These are phyloP conservation scores for Pangasianodon hypophthalmus DNA, from an alignment of 2,113 vertebrate genomes.

Conservation along the genomic window DNA sequence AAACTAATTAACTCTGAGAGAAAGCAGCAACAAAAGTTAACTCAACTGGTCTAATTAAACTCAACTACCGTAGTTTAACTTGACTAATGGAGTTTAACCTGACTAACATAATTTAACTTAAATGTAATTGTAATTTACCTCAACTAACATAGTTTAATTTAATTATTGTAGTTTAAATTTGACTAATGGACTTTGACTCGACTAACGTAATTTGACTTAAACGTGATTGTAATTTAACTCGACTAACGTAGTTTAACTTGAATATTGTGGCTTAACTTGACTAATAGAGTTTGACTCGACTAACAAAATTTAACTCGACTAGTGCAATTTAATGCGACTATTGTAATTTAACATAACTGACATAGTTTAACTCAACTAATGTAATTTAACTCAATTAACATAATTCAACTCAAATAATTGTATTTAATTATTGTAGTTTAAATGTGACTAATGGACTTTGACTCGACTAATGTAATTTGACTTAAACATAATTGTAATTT, in stretches of 20 bases:
- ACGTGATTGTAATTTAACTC: not conserved
- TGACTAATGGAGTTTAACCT: not conserved
- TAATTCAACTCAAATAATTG: not conserved
- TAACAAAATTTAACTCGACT: not conserved
- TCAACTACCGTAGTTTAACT: not conserved
- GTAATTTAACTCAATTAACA: not conserved
- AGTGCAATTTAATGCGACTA: not conserved
- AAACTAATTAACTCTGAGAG: not conserved
- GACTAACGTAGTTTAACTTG: not conserved
- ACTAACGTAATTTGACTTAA: not conserved
- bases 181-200: too few relatives aligned
- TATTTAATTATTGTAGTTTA: too few relatives aligned
- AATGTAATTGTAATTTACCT: not conserved
- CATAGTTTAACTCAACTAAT: not conserved
- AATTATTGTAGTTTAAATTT: not conserved
- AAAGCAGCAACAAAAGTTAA: not conserved
- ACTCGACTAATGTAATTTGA: too few relatives aligned
- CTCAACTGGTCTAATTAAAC: not conserved
- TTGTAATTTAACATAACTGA: not conserved
- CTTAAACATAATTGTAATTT: too few relatives aligned
- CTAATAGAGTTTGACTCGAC: not conserved
- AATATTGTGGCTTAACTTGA: not conserved
- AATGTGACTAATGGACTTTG: too few relatives aligned
- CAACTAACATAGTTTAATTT: not conserved
- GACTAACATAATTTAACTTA: not conserved